Percentiles rank a stretch among this genome's conserved stretches.
These are phyloP conservation scores for Amblyopsis rosae DNA, from an alignment of 2,113 vertebrate genomes.

Conservation along the genomic window DNA sequence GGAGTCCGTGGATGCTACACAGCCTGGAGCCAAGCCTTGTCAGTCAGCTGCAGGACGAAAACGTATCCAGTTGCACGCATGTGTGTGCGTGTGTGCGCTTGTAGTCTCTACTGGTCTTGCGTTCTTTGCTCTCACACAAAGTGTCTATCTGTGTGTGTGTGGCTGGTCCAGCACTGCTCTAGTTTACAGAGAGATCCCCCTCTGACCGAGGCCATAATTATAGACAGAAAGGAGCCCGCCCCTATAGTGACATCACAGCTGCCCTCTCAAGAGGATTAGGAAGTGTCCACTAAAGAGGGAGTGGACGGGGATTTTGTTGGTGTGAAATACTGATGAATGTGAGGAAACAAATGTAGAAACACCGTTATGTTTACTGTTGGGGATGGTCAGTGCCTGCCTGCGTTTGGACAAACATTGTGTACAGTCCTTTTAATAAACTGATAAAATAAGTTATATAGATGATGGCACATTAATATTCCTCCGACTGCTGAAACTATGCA, in stretches of 20 bases:
- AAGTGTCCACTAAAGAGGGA: constrained; percentile 27
- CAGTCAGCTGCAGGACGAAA: constrained; percentile 15
- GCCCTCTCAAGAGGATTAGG: constrained; percentile 26
- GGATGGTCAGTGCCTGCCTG: neutral
- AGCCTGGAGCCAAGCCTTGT: neutral
- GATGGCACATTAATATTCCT: too few relatives aligned
- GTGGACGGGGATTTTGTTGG: constrained; percentile 15
- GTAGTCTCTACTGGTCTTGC: constrained; percentile 21
- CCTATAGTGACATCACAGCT: constrained; percentile 54
- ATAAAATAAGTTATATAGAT: too few relatives aligned
- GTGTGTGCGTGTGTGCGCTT: neutral
- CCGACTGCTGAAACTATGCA: too few relatives aligned
- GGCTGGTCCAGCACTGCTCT: constrained; percentile 26
- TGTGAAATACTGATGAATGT: constrained; percentile 15
- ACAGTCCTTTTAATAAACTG: too few relatives aligned
- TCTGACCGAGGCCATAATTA: constrained; percentile 59
- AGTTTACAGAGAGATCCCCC: constrained; percentile 58
- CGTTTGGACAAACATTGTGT: neutral
- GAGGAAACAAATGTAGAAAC: neutral
- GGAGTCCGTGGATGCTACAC: neutral
- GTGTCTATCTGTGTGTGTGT: constrained; percentile 3
- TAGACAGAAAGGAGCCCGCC: constrained; percentile 56
- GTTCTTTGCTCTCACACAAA: too few relatives aligned
- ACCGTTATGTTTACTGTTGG: neutral
- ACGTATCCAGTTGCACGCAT: constrained; percentile 26